Evolutionary conservation across 2,113 vertebrate species (phyloP).

Genomic region (Galbula dea): DNA sequence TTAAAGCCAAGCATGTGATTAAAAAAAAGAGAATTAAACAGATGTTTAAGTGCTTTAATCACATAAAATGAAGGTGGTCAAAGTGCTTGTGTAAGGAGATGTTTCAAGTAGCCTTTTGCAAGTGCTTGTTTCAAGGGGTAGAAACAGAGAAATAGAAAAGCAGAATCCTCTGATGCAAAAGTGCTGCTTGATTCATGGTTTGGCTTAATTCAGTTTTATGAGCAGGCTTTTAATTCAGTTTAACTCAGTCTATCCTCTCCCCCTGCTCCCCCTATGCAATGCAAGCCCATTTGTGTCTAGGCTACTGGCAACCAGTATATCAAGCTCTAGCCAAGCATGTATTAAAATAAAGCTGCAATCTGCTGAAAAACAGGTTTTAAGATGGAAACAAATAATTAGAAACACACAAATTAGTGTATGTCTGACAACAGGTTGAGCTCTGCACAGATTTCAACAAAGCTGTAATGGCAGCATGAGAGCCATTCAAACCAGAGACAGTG

Average conservation of each 20-base stretch:
- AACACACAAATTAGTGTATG: constrained; percentile 49
- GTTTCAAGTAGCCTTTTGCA: neutral
- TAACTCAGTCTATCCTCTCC: neutral
- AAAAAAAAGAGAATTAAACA: neutral
- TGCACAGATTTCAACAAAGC: constrained; percentile 5
- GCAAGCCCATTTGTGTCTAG: constrained; percentile 22
- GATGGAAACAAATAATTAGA: constrained; percentile 65
- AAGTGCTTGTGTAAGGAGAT: neutral
- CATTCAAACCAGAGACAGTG: neutral
- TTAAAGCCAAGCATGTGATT: neutral
- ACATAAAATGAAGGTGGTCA: neutral
- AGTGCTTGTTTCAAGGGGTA: neutral
- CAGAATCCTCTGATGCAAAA: neutral
- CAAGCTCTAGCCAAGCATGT: constrained; percentile 25
- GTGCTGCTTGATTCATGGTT: neutral
- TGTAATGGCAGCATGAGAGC: neutral
- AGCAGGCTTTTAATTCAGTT: constrained; percentile 16
- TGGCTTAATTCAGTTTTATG: neutral
- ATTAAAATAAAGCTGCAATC: constrained; percentile 51
- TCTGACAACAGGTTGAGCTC: constrained; percentile 61
- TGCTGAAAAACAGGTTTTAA: constrained; percentile 60
- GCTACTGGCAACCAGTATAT: constrained; percentile 34
- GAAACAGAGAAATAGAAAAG: neutral
- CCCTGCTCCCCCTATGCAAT: neutral
- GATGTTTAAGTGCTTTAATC: neutral